Evolutionary conservation across 2,888 invertebrate species (phyloP), one percentile per base, ranked within the genome.

Genomic region (Plebejus anna): DNA sequence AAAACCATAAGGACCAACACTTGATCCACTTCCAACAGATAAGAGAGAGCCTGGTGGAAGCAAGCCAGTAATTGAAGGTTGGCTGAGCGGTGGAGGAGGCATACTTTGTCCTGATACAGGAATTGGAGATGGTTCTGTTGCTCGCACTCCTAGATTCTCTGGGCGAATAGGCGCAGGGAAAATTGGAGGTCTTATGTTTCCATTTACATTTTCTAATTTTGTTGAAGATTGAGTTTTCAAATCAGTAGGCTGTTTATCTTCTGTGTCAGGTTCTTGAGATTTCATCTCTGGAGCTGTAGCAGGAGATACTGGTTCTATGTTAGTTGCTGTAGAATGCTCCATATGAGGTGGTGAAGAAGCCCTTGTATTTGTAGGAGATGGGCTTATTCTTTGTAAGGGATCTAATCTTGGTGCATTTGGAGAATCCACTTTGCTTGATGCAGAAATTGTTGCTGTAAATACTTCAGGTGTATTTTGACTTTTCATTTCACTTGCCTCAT

Each of bases 1-100:
- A 81, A 95, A 95, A 16, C 96, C 94, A 85, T 96, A 96, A 76
- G 95, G 95, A 9, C 94, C 94, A 81, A 95, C 94, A 82, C 94
- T 94, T 75, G 94, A 86, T 76, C 92, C 91, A 83, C 94, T 94
- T 76, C 95, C 95, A 6, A 95, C 95, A 61, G 95, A 95, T 81
- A 95, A 94, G 79, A 95, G 85, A 81, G 95, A 95, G 66, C 95
- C 94, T 75, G 95, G 94, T 78, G 95, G 95, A 86, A 95, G 87
- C 66, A 95, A 85, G 42, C 94, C 95, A 70, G 94, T 91, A 76
- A 95, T 87, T 16, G 95, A 94, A 38, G 95, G 92, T 83, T 95
- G 95, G 61, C 91, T 94, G 7, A 94, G 90, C 57, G 91, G 82
- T 61, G 91, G 92, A 76, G 93, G 92, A 55, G 90, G 91, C 90